Evolutionary conservation across 2,888 invertebrate species (phyloP), one percentile per base, ranked within the genome.

Genomic region (Noctua fimbriata): DNA sequence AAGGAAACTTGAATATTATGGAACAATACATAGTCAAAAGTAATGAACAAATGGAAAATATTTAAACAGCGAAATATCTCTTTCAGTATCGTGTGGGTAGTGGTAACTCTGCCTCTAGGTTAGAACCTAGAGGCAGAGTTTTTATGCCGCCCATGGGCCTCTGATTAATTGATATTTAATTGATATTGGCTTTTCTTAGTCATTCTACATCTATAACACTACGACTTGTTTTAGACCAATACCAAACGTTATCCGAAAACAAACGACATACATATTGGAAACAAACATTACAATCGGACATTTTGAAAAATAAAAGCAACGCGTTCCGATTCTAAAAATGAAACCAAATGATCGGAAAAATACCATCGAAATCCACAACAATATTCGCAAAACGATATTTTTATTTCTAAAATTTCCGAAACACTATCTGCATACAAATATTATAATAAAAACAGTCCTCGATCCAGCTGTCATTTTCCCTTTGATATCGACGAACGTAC

Each of bases 391-490:
- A 47, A 58, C 10, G 24, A 41, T 73, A 77, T 74, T 83, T 82
- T 74, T 75, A 71, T 76, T 79, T 52, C 58, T 58, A 78, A 73
- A 73, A 73, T 65, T 83, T 69, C 55, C 24, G 3, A 60, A 87
- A 55, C 65, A 63, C 76, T 74, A 76, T 85, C 52, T 76, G 85
- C 60, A 84, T 73, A 72, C 60, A 72, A 79, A 76, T 74, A 28
- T 47, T n/a, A 72, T 49, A 69, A 75, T 63, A 79, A 76, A 87
- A 85, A 80, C 41, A 24, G 16, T 60, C 21, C 32, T 47, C 49
- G 32, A 60, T 60, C 77, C 72, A 84, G 32, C 71, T 75, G 76
- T 80, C 76, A 75, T 87, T 87, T 87, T 78, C 47, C 44, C 49
- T 75, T 66, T 69, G 47, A 60, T 73, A 71, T 21, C 55, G 67